A percentile compares a stretch with the other conserved stretches of the same genome.
Conservation (phyloP, 2,888 invertebrate species). For the Drosophila neonasuta region DNA sequence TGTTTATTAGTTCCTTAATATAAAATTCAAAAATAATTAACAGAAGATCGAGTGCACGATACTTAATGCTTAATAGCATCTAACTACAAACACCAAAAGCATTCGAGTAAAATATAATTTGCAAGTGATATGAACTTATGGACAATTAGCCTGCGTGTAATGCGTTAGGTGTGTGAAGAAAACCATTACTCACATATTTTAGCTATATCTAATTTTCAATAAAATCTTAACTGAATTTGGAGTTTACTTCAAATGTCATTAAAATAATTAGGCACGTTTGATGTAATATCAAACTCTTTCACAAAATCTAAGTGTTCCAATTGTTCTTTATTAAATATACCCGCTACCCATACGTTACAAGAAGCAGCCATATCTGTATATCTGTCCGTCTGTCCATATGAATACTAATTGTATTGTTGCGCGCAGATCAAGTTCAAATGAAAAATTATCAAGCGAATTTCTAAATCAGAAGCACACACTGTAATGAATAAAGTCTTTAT, state of each 20-base stretch:
- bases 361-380: too few relatives aligned
- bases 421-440: too few relatives aligned
- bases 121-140: constrained; percentile 16
- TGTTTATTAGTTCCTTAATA: constrained; percentile 80
- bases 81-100: constrained; percentile 62
- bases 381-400: too few relatives aligned
- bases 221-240: constrained; percentile 1
- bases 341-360: too few relatives aligned
- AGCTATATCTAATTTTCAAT: constrained; percentile 11
- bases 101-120: constrained; percentile 3
- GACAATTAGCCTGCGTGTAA: constrained; percentile 38
- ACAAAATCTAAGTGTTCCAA: constrained; percentile 3
- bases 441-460: too few relatives aligned
- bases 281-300: constrained; percentile 17
- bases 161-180: constrained; percentile 6
- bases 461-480: too few relatives aligned
- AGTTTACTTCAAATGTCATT: constrained; percentile 14
- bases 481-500: too few relatives aligned
- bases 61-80: background rate
- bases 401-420: too few relatives aligned
- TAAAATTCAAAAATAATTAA: background rate
- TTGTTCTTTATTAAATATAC: too few relatives aligned
- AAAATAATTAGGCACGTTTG: too few relatives aligned
- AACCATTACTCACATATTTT: constrained; percentile 30
- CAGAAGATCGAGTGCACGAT: background rate